phyloP scores from a whole-genome alignment of 30 jellyfish, hydroid and myxozoan species.

The Aurelia aurita complex sp. Pacific region DNA sequence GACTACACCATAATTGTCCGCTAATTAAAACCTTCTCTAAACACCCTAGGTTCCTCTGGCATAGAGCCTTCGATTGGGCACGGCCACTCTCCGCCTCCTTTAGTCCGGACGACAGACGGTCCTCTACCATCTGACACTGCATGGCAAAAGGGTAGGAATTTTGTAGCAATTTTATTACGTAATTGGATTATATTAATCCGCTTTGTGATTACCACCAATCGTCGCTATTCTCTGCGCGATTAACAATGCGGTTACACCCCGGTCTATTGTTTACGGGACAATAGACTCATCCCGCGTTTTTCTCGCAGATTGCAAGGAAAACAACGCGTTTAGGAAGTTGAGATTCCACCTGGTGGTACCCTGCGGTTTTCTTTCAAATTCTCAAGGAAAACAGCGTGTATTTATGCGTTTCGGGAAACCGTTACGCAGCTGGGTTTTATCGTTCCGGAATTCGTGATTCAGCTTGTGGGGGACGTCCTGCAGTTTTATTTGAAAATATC shows the following conservation, averaged over 20 bases:
- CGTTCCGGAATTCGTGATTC: too few relatives aligned
- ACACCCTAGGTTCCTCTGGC: constrained; percentile 90
- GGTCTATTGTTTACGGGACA: constrained; percentile 31
- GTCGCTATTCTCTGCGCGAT: constrained; percentile 34
- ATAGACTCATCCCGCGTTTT: constrained; percentile 39
- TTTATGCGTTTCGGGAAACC: too few relatives aligned
- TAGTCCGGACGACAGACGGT: constrained; percentile 46
- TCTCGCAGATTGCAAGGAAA: constrained; percentile 20
- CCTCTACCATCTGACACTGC: constrained; percentile 82
- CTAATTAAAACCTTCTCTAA: constrained; percentile 52
- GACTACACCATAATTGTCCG: neutral
- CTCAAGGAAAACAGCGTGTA: too few relatives aligned
- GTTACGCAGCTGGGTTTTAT: too few relatives aligned
- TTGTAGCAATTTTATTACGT: constrained; percentile 67
- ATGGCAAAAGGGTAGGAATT: constrained; percentile 93
- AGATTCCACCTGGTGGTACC: too few relatives aligned
- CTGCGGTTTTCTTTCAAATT: too few relatives aligned
- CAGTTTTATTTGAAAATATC: too few relatives aligned
- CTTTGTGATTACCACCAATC: constrained; percentile 40
- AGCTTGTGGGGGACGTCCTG: too few relatives aligned
- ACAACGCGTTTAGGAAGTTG: too few relatives aligned
- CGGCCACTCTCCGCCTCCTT: constrained; percentile 64
- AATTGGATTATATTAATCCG: constrained; percentile 71
- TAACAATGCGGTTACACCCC: constrained; percentile 45
- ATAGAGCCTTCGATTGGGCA: constrained; percentile 71